phyloP scores from a whole-genome alignment of 2,888 invertebrate genomes.

The Endotricha flammealis region DNA sequence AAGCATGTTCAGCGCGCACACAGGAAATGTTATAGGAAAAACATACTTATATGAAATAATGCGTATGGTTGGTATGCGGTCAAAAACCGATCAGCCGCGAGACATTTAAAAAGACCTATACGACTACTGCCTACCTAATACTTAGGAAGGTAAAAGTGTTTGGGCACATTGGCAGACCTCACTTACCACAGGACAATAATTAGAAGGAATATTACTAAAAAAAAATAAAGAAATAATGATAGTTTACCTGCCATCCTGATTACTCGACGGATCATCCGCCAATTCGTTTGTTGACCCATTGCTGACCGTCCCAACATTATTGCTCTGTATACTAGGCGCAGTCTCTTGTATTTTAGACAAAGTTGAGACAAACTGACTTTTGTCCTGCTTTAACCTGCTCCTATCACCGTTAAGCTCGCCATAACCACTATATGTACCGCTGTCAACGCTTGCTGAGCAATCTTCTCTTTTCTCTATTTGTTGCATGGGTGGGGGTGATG shows the following conservation, averaged over 20 bases:
- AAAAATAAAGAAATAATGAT: background rate
- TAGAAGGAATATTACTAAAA: too few relatives aligned
- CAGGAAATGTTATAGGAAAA: too few relatives aligned
- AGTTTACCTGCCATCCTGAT: conserved; percentile 63
- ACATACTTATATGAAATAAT: too few relatives aligned
- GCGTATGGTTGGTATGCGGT: too few relatives aligned
- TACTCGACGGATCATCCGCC: conserved; percentile 53
- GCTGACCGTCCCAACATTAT: conserved; percentile 51
- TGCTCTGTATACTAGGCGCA: conserved; percentile 59
- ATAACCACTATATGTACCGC: conserved; percentile 66
- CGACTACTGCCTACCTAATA: too few relatives aligned
- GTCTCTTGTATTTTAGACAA: conserved; percentile 82
- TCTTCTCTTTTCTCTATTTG: conserved; percentile 64
- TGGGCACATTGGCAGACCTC: too few relatives aligned
- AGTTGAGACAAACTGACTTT: conserved; percentile 77
- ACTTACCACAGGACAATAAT: too few relatives aligned
- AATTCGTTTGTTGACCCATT: conserved; percentile 64
- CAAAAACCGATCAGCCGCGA: too few relatives aligned
- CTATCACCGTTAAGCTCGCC: conserved; percentile 70
- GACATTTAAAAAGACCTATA: too few relatives aligned
- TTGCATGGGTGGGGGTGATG: conserved; percentile 79
- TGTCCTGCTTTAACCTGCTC: conserved; percentile 60
- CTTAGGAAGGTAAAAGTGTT: too few relatives aligned
- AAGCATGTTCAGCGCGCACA: too few relatives aligned
- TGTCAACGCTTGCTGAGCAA: conserved; percentile 67